phyloP scores from a whole-genome alignment of 2,797 vertebrate species.

The Rhadinocentrus ornatus region DNA sequence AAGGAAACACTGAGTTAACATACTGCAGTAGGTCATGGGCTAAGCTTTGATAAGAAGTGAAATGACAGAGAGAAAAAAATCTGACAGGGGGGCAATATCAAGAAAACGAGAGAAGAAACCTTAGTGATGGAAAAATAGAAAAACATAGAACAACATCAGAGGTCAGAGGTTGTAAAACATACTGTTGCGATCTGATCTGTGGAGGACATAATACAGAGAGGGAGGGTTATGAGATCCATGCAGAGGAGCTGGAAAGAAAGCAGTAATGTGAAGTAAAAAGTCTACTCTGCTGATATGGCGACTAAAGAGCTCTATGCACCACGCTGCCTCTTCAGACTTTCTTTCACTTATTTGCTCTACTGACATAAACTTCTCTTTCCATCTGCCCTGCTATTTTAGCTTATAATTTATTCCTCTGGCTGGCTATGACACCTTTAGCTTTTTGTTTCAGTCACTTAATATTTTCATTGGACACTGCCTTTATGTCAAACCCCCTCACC shows the following conservation, averaged over 20 bases:
- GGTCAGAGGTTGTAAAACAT: slow-evolving; percentile 49
- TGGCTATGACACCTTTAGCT: slow-evolving; percentile 36
- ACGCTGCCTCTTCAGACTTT: slow-evolving; percentile 39
- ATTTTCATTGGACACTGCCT: slow-evolving; percentile 27
- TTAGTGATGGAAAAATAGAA: slow-evolving; percentile 11
- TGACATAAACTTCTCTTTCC: slow-evolving; percentile 54
- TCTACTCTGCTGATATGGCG: slow-evolving; percentile 51
- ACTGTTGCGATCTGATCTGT: slow-evolving; percentile 23
- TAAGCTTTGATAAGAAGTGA: slow-evolving; percentile 18
- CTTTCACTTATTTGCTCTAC: slow-evolving; percentile 34
- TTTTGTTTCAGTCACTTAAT: slow-evolving; percentile 31
- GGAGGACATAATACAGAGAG: slow-evolving; percentile 18
- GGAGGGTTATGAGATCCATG: slow-evolving; percentile 13
- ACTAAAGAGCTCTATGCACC: slow-evolving; percentile 22
- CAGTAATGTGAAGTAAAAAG: slow-evolving; percentile 58
- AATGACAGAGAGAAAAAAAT: slow-evolving; percentile 16
- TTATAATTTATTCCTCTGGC: slow-evolving; percentile 40
- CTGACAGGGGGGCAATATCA: background rate
- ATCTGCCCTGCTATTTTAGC: slow-evolving; percentile 31
- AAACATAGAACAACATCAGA: slow-evolving; percentile 27
- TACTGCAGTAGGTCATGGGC: slow-evolving; percentile 1
- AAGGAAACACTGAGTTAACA: slow-evolving; percentile 7
- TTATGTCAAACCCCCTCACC: slow-evolving; percentile 28
- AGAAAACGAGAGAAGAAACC: slow-evolving; percentile 3
- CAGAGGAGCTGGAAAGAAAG: slow-evolving; percentile 21